Evolutionary conservation across 2,888 invertebrate species (phyloP).

Genomic region (Zaprionus bogoriensis): DNA sequence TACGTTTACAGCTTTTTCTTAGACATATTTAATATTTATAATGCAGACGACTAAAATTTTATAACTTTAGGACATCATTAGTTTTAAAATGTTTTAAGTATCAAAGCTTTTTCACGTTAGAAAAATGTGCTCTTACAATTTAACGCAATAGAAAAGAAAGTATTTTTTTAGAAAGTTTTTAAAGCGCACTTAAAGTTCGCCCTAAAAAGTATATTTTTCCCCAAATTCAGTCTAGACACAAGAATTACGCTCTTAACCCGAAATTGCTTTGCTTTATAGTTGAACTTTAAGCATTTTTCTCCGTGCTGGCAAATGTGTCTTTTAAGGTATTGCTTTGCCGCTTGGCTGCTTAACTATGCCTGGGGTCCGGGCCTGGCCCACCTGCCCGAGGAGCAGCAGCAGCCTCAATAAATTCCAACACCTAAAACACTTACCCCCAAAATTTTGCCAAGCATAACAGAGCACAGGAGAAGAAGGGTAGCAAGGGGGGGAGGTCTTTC

Average conservation of each 20-base stretch:
- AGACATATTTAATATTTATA: too few species aligned
- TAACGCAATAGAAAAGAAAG: too few species aligned
- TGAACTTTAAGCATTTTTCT: not conserved
- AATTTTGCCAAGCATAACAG: too few species aligned
- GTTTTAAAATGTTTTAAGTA: too few species aligned
- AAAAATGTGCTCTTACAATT: too few species aligned
- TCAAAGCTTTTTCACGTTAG: too few species aligned
- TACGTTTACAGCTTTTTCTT: too few species aligned
- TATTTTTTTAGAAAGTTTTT: not conserved
- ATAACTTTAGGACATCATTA: too few species aligned
- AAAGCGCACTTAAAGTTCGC: not conserved
- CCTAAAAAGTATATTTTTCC: not conserved
- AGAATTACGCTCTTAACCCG: not conserved
- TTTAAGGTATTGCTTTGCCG: conserved; percentile 4
- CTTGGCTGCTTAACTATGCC: conserved; percentile 29
- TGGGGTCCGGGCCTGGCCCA: conserved; percentile 22
- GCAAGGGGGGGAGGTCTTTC: too few species aligned
- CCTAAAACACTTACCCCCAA: conserved; percentile 31
- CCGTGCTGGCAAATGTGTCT: not conserved
- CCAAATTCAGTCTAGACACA: not conserved
- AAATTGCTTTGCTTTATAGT: conserved; percentile 1
- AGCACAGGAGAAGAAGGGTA: too few species aligned
- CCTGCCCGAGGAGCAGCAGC: conserved; percentile 13
- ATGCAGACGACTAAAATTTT: too few species aligned
- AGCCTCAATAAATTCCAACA: conserved; percentile 56